Conservation (phyloP, 2,113 vertebrate species). For the Apeltes quadracus region DNA sequence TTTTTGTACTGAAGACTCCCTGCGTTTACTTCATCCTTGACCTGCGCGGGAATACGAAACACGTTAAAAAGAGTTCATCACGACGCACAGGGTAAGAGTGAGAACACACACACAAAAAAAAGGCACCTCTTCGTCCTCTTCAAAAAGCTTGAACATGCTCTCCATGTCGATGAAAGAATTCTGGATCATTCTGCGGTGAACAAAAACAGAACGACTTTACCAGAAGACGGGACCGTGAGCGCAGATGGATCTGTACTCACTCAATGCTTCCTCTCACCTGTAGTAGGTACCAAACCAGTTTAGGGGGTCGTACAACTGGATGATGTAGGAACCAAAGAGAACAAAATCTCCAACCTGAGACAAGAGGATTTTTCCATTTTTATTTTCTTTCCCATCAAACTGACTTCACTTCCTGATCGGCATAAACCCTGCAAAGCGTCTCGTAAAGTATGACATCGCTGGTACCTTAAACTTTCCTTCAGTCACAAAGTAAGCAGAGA, state of each 20-base stretch:
- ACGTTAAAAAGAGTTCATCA: rapidly evolving
- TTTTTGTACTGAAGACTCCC: constrained; percentile 77
- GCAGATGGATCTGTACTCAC: background rate
- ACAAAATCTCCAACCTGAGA: constrained; percentile 94
- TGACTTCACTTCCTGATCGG: background rate
- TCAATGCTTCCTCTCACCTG: constrained; percentile 78
- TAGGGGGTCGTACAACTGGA: constrained; percentile 93
- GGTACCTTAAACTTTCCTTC: constrained; percentile 88
- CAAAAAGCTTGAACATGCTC: constrained; percentile 94
- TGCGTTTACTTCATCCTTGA: constrained; percentile 88
- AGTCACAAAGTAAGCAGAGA: constrained; percentile 93
- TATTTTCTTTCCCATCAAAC: background rate
- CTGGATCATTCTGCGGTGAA: constrained; percentile 90
- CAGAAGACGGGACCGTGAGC: background rate
- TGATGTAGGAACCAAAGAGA: constrained; percentile 96
- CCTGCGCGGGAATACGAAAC: constrained; percentile 70
- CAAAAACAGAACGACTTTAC: background rate
- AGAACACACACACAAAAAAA: background rate
- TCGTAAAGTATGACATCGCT: background rate
- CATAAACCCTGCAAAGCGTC: background rate
- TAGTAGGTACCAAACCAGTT: constrained; percentile 99
- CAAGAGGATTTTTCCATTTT: background rate
- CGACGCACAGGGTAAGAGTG: rapidly evolving
- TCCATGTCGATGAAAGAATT: constrained; percentile 98
- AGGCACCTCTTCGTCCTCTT: constrained; percentile 89